phyloP scores from a whole-genome alignment of 2,797 vertebrate genomes.

The Sebastes melanostomus region DNA sequence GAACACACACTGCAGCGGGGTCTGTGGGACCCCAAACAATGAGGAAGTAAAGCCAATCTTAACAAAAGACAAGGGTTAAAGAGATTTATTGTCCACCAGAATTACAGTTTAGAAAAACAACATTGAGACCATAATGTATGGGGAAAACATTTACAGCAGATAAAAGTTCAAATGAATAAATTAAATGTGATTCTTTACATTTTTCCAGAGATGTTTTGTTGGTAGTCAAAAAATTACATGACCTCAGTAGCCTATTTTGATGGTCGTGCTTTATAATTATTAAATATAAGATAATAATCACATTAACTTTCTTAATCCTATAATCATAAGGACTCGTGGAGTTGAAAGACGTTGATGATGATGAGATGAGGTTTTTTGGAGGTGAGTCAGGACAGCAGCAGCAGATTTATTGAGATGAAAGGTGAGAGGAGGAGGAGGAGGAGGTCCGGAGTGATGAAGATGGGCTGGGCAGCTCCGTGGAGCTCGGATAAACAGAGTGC shows the following conservation, averaged over 20 bases:
- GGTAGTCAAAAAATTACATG: not conserved
- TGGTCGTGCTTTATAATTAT: not conserved
- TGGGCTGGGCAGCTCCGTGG: slow-evolving; percentile 31
- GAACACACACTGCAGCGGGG: not conserved
- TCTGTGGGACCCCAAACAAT: not conserved
- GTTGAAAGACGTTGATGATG: not conserved
- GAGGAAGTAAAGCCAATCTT: not conserved
- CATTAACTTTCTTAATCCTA: not conserved
- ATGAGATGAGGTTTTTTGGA: not conserved
- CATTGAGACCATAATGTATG: not conserved
- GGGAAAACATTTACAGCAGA: not conserved
- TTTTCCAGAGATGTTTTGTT: not conserved
- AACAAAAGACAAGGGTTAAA: not conserved
- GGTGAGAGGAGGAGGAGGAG: slow-evolving; percentile 39
- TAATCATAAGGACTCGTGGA: not conserved
- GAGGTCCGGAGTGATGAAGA: slow-evolving; percentile 26
- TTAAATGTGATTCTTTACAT: not conserved
- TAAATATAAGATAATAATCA: not conserved
- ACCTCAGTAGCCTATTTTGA: not conserved
- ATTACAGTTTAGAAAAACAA: not conserved
- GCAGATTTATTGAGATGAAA: slow-evolving; percentile 71
- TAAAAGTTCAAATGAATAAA: not conserved
- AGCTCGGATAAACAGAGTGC: slow-evolving; percentile 69
- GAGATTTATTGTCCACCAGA: not conserved
- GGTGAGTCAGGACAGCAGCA: slow-evolving; percentile 72